phyloP scores from a whole-genome alignment of 2,113 vertebrate species.

The Crotalus horridus region DNA sequence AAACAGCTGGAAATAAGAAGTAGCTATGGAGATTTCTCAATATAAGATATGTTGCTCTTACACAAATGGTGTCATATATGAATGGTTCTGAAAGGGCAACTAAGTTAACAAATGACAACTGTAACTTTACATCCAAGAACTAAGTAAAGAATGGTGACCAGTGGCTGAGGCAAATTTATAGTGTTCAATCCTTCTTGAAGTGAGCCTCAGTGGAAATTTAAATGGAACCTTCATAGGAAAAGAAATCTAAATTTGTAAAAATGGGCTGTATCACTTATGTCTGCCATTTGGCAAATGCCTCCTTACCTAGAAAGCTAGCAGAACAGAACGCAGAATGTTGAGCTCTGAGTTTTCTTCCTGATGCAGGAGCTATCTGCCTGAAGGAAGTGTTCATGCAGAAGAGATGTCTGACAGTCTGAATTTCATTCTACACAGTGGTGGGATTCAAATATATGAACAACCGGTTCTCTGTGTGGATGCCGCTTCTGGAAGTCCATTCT shows the following conservation, averaged over 20 bases:
- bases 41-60: neutral
- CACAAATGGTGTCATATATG: constrained; percentile 20
- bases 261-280: neutral
- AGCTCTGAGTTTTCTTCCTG: neutral
- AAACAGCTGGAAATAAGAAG: neutral
- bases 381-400: neutral
- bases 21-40: neutral
- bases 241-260: neutral
- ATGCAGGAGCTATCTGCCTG: neutral
- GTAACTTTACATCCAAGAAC: constrained; percentile 46
- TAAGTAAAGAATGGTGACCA: constrained; percentile 41
- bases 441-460: too few species aligned
- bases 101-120: constrained; percentile 40
- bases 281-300: too few species aligned
- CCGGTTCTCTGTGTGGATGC: too few species aligned
- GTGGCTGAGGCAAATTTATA: neutral
- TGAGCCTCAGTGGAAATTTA: neutral
- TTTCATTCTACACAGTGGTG: neutral
- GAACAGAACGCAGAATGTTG: neutral
- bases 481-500: too few species aligned
- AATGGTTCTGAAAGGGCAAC: constrained; percentile 40
- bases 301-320: neutral
- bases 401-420: neutral
- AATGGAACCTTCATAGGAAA: neutral
- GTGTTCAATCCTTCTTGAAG: neutral